These are phyloP conservation scores for Jacana jacana DNA, from an alignment of 2,113 vertebrate species.

Conservation along the genomic window DNA sequence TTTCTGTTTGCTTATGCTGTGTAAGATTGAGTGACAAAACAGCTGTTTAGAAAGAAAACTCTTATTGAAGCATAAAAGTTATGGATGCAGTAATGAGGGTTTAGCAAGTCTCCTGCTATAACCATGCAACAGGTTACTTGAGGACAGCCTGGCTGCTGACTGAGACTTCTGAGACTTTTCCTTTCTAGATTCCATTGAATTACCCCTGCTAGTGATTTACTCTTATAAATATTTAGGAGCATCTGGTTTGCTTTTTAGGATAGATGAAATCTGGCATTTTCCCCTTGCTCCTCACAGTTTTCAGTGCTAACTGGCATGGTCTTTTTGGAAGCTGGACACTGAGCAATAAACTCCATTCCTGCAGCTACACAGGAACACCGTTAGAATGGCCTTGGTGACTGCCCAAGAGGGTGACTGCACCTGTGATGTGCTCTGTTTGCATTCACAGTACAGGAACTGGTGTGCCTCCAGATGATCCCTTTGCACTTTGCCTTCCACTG, in stretches of 20 bases:
- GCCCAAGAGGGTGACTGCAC: neutral
- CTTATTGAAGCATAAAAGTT: neutral
- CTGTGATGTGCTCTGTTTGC: neutral
- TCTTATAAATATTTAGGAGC: conserved; percentile 49
- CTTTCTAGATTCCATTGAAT: neutral
- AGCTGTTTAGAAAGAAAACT: neutral
- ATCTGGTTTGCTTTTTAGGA: conserved; percentile 12
- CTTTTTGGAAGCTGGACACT: neutral
- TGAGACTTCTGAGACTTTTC: neutral
- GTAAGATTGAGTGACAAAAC: neutral
- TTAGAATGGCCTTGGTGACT: neutral
- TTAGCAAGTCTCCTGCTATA: neutral
- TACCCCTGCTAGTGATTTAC: neutral
- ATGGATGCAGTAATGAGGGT: neutral
- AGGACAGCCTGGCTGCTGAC: conserved; percentile 6
- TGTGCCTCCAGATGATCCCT: neutral
- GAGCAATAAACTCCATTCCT: neutral
- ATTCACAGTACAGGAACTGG: neutral
- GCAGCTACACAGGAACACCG: neutral
- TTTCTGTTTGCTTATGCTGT: neutral
- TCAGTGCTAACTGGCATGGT: neutral
- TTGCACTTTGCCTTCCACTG: neutral
- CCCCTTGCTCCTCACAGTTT: neutral
- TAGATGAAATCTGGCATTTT: neutral
- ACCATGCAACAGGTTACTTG: neutral